Evolutionary conservation across 2,113 vertebrate species (phyloP), one percentile per base, ranked within the genome.

Genomic region (Otis tarda): DNA sequence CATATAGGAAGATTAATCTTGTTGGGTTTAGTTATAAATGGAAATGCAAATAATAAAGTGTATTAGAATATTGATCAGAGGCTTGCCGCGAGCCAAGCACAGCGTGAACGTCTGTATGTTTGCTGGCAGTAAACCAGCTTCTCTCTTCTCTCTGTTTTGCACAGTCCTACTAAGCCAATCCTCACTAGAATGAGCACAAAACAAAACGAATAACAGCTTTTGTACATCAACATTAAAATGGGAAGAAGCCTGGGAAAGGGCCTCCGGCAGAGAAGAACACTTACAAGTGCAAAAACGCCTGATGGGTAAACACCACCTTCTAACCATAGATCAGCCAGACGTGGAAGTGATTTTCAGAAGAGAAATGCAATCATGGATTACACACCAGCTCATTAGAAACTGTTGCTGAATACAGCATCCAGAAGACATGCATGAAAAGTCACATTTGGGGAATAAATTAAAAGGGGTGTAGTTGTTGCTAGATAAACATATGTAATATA

Each of bases 161-260:
- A 93, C 98, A 98, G 98, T 98, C 97, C 97, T 98, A 97, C 97
- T 98, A 98, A 98, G 98, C 97, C 98, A 98, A 97, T 98, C 98
- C 95, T 98, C 98, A 98, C 98, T 98, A 98, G 98, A 98, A 98
- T 98, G 98, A 98, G 98, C 98, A 98, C 98, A 98, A 98, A 98
- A 98, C 94, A 97, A 98, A 96, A 97, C 4, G 74, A 98, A 89
- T 94, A 98, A 97, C 97, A 98, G 98, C 98, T 98, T 98, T 98
- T 98, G 97, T 98, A 98, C 98, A 98, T 98, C 98, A 97, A 95
- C 98, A 98, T 98, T 96, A 95, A 97, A 96, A 96, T 73, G 94
- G 69, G 82, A 98, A 97, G 97, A 97, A 79, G 47, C 92, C 97
- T 96, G 97, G 71, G 90, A 98, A 95, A 97, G 73, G 91, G 81